These are phyloP conservation scores for Branchellion lobata DNA, from an alignment of 2,888 invertebrate genomes.

Conservation along the genomic window DNA sequence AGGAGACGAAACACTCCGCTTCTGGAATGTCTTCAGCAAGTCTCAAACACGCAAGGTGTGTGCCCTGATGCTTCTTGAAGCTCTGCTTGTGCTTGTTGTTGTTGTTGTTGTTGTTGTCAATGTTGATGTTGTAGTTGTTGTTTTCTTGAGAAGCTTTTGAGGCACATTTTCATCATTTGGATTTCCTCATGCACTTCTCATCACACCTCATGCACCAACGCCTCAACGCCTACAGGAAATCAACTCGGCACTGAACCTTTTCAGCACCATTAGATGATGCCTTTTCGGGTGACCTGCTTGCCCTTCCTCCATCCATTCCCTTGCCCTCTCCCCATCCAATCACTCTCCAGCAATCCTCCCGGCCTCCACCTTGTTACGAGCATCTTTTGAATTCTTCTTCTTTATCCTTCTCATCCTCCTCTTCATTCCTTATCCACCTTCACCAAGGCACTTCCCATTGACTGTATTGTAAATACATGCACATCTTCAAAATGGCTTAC, in stretches of 20 bases:
- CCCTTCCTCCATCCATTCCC: background rate
- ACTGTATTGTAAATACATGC: too few species aligned
- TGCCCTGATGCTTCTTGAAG: background rate
- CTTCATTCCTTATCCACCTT: too few species aligned
- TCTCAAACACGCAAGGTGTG: conserved; percentile 72
- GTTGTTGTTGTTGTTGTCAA: background rate
- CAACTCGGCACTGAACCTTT: conserved; percentile 53
- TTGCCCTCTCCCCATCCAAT: background rate
- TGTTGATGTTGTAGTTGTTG: background rate
- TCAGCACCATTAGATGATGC: conserved; percentile 52
- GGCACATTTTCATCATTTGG: background rate
- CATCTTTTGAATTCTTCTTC: background rate
- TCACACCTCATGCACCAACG: too few species aligned
- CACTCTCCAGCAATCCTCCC: background rate
- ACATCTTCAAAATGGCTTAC: too few species aligned
- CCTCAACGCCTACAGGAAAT: too few species aligned
- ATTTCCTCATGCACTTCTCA: too few species aligned
- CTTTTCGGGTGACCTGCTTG: background rate
- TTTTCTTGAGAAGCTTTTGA: conserved; percentile 7
- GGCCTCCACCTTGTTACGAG: background rate
- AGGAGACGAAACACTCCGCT: conserved; percentile 89
- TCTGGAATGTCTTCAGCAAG: conserved; percentile 99
- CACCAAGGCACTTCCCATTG: too few species aligned
- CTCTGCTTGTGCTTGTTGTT: background rate
- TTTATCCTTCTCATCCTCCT: too few species aligned